Evolutionary conservation across 2,113 vertebrate genomes (phyloP).

Genomic region (Chaetorhynchus papuensis): DNA sequence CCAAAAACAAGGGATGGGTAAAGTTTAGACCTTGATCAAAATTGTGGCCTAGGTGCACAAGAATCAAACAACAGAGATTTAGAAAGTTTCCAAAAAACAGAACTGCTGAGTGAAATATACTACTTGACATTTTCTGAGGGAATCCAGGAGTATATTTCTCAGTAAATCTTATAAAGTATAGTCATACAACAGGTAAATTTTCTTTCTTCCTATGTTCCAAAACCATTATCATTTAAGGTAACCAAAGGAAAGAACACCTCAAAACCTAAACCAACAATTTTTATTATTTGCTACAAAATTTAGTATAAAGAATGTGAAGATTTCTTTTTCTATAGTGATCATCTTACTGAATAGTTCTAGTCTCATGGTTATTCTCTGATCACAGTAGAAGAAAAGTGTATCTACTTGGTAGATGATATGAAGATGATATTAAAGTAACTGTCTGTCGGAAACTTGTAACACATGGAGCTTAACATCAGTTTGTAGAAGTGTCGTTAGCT

Average conservation of each 20-base stretch:
- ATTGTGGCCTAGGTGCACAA: background rate
- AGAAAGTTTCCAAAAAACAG: background rate
- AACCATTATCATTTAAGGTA: background rate
- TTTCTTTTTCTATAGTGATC: background rate
- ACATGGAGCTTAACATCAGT: background rate
- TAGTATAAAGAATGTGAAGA: background rate
- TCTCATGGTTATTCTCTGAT: background rate
- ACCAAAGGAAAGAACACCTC: background rate
- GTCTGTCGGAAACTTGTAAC: background rate
- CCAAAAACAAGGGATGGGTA: background rate
- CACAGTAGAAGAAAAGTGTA: background rate
- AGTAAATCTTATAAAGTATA: background rate
- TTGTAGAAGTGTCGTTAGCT: background rate
- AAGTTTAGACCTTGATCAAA: background rate
- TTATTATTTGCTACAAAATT: background rate
- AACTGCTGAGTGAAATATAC: background rate
- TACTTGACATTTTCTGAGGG: background rate
- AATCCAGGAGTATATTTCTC: background rate
- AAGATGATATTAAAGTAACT: background rate
- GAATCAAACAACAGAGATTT: background rate
- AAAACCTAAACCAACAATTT: background rate
- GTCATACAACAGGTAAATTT: background rate
- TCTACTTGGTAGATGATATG: background rate
- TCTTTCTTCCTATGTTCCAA: background rate
- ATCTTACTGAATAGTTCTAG: background rate